Evolutionary conservation across 2,888 invertebrate species (phyloP), one percentile per base, ranked within the genome.

Genomic region (Apamea anceps): DNA sequence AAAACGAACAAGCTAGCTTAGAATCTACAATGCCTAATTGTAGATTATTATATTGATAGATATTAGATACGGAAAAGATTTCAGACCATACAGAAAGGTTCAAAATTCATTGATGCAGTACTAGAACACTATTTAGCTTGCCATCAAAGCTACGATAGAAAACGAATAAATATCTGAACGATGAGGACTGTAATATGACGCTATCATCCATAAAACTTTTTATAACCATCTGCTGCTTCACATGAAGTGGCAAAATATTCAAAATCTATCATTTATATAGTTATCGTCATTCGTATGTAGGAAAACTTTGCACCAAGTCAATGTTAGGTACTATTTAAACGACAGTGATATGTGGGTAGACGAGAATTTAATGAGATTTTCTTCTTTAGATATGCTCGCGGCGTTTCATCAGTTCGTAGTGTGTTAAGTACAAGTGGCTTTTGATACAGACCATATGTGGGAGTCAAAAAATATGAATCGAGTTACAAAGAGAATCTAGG

Each of bases 271-370:
- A 72, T 67, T 73, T 81, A 45, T 65, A 51, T 77, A 67, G 42
- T 63, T 79, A 72, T n/a, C 70, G 37, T 25, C 32, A 82, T 25
- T 77, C 42, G 21, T 28, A 72, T 57, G 51, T 37, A 13, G 71
- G 18, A n/a, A 72, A 84, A 82, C 68, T 86, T 70, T 72, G 25
- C 57, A 70, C n/a, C n/a, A 51, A 54, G 74, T 67, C 57, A 32
- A 48, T 54, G 67, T 75, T 82, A 32, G 15, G 60, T 62, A 80
- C 72, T 65, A 90, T 88, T 88, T 87, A 75, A 89, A 90, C 80
- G 71, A 60, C 45, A n/a, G 48, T 13, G 8, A 4, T 77, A 85
- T 89, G 42, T 5, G 1, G 74, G 48, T 28, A 18, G 4, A 76
- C 88, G 88, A 88, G 63, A 80, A 48, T 74, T 65, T 67, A 51